These are phyloP conservation scores for Phocoena sinus DNA, from an alignment of 2,113 vertebrate genomes.

Conservation along the genomic window DNA sequence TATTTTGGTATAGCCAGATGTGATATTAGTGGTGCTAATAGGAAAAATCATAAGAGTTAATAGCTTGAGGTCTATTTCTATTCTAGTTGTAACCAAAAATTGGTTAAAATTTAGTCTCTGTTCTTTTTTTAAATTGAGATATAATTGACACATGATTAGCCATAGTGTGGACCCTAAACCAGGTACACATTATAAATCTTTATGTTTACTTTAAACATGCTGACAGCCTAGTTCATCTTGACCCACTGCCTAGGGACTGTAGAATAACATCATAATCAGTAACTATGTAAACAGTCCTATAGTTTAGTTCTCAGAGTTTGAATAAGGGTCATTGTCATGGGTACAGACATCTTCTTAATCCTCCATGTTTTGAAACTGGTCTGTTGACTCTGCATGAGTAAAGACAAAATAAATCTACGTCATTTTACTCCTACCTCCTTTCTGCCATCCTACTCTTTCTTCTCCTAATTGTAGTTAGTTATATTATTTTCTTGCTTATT, in stretches of 20 bases:
- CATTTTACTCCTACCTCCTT: neutral
- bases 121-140: neutral
- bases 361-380: neutral
- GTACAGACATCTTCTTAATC: neutral
- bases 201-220: neutral
- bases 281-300: neutral
- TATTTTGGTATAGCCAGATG: neutral
- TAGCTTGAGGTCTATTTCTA: neutral
- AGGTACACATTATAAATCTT: neutral
- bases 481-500: neutral
- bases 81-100: neutral
- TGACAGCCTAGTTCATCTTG: neutral
- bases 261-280: neutral
- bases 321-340: neutral
- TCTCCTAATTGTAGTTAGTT: neutral
- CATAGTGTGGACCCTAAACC: neutral
- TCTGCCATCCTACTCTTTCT: neutral
- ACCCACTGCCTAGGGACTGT: neutral
- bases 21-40: neutral
- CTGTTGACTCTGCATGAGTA: neutral
- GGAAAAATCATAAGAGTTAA: neutral
- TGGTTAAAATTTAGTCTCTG: neutral
- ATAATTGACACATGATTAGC: neutral
- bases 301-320: neutral
- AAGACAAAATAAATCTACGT: neutral